Evolutionary conservation across 2,797 vertebrate genomes (phyloP).

Genomic region (Malurus leucopterus): DNA sequence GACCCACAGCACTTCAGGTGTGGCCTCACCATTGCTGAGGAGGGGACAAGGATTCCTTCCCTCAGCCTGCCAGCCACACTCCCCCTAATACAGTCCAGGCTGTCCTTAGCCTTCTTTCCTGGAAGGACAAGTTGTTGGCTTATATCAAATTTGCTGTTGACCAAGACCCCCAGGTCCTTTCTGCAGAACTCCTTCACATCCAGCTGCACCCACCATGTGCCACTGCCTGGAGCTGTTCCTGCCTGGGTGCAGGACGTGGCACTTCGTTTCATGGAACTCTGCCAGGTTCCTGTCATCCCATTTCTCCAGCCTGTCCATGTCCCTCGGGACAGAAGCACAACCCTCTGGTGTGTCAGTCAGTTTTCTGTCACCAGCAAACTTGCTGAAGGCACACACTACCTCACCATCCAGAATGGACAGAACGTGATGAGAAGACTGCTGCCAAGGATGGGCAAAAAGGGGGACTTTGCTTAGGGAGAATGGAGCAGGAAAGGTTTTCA

Average conservation of each 20-base stretch:
- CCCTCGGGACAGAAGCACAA: rapidly evolving
- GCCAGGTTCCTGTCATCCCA: background rate
- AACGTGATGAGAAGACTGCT: rapidly evolving
- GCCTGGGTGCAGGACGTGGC: background rate
- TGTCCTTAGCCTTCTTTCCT: background rate
- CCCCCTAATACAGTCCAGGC: background rate
- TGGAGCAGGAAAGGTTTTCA: background rate
- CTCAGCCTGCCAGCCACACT: too few relatives aligned
- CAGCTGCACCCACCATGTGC: background rate
- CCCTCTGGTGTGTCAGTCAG: too few relatives aligned
- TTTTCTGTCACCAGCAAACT: background rate
- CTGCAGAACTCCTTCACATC: background rate
- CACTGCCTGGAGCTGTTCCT: background rate
- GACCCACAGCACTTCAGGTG: background rate
- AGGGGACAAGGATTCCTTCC: background rate
- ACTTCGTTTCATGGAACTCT: too few relatives aligned
- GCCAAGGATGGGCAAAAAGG: background rate
- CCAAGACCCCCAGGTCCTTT: background rate
- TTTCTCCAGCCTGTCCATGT: background rate
- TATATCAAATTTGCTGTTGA: rapidly evolving
- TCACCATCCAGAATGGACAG: background rate
- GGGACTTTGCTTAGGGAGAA: too few relatives aligned
- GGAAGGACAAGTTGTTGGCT: background rate
- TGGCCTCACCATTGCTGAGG: background rate
- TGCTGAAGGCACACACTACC: background rate